Percentiles rank a stretch among this genome's conserved stretches.
phyloP scores from a whole-genome alignment of 2,888 invertebrate genomes.

The Entomobrya proxima region DNA sequence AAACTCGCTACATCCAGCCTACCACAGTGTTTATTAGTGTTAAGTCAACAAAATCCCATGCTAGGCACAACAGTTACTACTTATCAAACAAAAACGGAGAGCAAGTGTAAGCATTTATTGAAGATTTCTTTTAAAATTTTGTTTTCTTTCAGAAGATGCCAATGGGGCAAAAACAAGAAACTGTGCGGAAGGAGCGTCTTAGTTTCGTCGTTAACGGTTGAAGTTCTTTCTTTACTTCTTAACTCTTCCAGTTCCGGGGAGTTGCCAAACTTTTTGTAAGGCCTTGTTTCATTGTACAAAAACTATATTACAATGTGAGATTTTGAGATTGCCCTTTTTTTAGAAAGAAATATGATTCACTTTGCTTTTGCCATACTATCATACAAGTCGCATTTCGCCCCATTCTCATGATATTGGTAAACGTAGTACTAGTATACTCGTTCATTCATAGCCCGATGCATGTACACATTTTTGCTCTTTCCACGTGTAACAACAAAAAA shows the following conservation, averaged over 20 bases:
- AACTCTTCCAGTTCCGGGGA: conserved; percentile 17
- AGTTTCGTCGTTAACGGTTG: conserved; percentile 10
- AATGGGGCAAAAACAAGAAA: conserved; percentile 26
- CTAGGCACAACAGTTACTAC: not conserved
- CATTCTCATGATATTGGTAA: too few relatives aligned
- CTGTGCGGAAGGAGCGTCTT: conserved; percentile 32
- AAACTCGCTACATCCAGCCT: too few relatives aligned
- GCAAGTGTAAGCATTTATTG: not conserved
- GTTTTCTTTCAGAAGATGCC: conserved; percentile 11
- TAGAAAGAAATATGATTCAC: conserved; percentile 39
- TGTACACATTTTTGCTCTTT: not conserved
- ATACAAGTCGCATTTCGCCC: not conserved
- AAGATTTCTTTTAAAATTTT: conserved; percentile 39
- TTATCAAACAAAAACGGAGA: not conserved
- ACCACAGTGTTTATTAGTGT: not conserved
- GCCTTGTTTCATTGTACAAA: not conserved
- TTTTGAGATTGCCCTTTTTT: conserved; percentile 14
- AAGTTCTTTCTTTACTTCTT: conserved; percentile 18
- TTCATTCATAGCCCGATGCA: not conserved
- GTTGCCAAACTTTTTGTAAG: not conserved
- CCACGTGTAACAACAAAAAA: too few relatives aligned
- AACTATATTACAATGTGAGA: not conserved
- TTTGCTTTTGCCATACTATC: not conserved
- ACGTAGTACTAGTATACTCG: too few relatives aligned
- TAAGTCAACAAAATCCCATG: not conserved